Conservation (phyloP, 2,113 vertebrate species). For the Penelope pileata region DNA sequence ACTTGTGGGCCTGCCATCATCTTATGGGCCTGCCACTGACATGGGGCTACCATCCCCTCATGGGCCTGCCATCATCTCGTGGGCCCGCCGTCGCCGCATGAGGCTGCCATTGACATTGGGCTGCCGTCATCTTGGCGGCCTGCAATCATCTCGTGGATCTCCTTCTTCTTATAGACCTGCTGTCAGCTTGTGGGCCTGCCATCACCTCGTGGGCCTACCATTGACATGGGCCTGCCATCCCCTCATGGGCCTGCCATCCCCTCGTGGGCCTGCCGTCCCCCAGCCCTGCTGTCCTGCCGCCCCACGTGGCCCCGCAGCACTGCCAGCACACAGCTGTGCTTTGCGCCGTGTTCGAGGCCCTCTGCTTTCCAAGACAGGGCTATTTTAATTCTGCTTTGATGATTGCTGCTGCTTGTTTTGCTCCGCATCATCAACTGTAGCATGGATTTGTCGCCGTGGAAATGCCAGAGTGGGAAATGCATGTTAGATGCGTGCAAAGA, state of each 20-base stretch:
- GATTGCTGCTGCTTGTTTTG: background rate
- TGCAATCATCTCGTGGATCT: no score
- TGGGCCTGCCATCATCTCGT: conserved; percentile 64
- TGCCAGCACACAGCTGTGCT: rapidly evolving
- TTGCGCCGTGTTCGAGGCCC: background rate
- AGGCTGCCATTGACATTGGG: no score
- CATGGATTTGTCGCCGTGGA: rapidly evolving
- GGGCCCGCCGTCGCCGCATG: conserved; percentile 62
- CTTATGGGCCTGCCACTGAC: no score
- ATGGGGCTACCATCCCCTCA: no score
- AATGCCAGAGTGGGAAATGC: rapidly evolving
- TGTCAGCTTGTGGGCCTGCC: background rate
- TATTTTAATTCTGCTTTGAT: background rate
- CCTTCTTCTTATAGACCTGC: no score
- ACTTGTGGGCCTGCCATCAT: background rate
- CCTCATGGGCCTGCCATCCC: background rate
- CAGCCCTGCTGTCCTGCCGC: background rate
- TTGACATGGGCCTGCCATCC: no score
- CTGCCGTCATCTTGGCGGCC: background rate
- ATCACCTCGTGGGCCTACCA: no score
- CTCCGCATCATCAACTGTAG: rapidly evolving
- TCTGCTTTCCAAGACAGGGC: rapidly evolving
- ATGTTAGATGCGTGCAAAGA: rapidly evolving
- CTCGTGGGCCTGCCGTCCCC: background rate
- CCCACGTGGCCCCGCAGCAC: background rate